Conservation (phyloP, 2,888 invertebrate species). For the Hermaeophaga mercurialis region DNA sequence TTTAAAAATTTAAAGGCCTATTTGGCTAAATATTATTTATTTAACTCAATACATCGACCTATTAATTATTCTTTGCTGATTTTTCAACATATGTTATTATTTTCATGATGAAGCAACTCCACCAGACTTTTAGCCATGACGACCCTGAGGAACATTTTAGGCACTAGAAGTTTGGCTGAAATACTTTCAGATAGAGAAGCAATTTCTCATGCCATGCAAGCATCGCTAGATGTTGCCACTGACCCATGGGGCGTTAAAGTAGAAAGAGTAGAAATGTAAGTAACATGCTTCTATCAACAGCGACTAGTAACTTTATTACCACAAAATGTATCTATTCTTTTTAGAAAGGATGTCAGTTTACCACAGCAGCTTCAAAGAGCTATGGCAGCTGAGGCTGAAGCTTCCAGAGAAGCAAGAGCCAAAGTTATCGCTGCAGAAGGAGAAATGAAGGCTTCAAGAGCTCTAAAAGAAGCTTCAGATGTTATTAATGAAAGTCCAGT, state of each 20-base stretch:
- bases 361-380: slow-evolving; percentile 78
- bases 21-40: too few relatives aligned
- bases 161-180: slow-evolving; percentile 90
- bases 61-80: too few relatives aligned
- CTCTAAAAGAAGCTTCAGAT: slow-evolving; percentile 85
- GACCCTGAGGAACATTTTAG: slow-evolving; percentile 86
- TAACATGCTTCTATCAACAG: too few relatives aligned
- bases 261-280: slow-evolving; percentile 93
- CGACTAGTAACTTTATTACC: too few relatives aligned
- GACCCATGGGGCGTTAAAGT: slow-evolving; percentile 94
- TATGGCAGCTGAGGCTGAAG: slow-evolving; percentile 85
- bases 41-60: too few relatives aligned
- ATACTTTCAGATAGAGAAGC: slow-evolving; percentile 90
- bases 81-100: too few relatives aligned
- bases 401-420: slow-evolving; percentile 76
- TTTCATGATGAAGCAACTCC: slow-evolving; percentile 67
- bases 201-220: slow-evolving; percentile 90
- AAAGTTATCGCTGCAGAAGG: slow-evolving; percentile 86
- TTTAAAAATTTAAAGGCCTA: too few relatives aligned
- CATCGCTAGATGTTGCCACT: slow-evolving; percentile 82
- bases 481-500: slow-evolving; percentile 84
- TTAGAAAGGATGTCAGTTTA: slow-evolving; percentile 78
- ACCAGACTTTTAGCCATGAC: slow-evolving; percentile 83
- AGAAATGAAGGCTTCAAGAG: slow-evolving; percentile 84
- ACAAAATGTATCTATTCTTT: too few relatives aligned